These are phyloP conservation scores for Melanotaenia nigrans DNA, from an alignment of 2,797 vertebrate genomes.

Conservation along the genomic window DNA sequence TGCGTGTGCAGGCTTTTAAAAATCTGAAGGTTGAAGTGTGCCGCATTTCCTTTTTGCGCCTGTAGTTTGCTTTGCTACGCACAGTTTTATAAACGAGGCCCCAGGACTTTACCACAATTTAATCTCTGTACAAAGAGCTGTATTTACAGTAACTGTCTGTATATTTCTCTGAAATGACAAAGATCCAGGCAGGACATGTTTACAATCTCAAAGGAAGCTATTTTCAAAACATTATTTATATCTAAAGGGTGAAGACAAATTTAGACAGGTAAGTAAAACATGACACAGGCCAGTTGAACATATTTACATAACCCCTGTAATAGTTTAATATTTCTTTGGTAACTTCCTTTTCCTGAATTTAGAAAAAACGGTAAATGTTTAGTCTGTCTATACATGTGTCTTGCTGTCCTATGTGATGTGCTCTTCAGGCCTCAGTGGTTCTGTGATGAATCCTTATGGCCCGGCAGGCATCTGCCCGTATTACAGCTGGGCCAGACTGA, in stretches of 20 bases:
- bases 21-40: too few relatives aligned
- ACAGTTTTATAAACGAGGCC: too few relatives aligned
- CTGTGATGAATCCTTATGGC: slow-evolving; percentile 77
- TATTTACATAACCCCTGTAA: too few relatives aligned
- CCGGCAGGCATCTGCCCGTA: slow-evolving; percentile 77
- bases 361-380: not conserved
- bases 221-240: not conserved
- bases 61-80: too few relatives aligned
- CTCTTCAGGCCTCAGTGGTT: slow-evolving; percentile 79
- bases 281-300: not conserved
- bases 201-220: not conserved
- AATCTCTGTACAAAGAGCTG: not conserved
- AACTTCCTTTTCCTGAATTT: slow-evolving; percentile 1
- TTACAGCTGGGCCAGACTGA: slow-evolving; percentile 78
- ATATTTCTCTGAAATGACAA: not conserved
- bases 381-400: slow-evolving; percentile 33
- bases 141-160: not conserved
- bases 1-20: too few relatives aligned
- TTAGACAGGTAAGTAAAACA: not conserved
- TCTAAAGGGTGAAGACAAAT: not conserved
- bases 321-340: too few relatives aligned
- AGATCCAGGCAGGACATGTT: not conserved
- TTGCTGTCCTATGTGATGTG: slow-evolving; percentile 53
- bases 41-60: too few relatives aligned
- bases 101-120: not conserved